Evolutionary conservation across 2,113 vertebrate genomes (phyloP), one percentile per base, ranked within the genome.

Genomic region (Aptenodytes patagonicus): DNA sequence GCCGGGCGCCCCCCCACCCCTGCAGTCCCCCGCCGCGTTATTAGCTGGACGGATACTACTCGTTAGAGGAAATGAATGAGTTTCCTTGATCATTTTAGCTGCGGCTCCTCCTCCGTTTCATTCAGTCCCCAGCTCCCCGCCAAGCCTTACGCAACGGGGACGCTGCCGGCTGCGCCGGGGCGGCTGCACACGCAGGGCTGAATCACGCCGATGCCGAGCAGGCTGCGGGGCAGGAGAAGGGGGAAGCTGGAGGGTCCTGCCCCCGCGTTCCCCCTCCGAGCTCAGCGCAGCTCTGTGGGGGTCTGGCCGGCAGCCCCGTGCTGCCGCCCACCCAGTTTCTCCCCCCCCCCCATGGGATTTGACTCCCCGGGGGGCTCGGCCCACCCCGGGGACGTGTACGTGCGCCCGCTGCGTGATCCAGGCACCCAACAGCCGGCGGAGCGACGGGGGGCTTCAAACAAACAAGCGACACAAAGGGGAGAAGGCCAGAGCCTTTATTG

Each of bases 81-180:
- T 3, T 82, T 31, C 79, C 93, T 66, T 6, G 46, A 31, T 66
- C 16, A 1, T 58, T 68, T 54, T 25, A 3, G 6, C 70, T 36
- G 79, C 51, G 7, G 96, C 95, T 93, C 91, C 93, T 95, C 96
- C 96, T 88, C 89, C 28, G 51, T 32, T 91, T 40, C 93, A 75
- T 92, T 95, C 85, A 90, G 61, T 6, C 40, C 71, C 34, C 82
- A 60, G 93, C 85, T 90, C 93, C 95, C 91, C 19, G 61, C 84
- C 54, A 1, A 47, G 83, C 88, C 79, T 78, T 40, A 88, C 89
- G 51, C 92, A 87, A 68, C 70, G 22, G 96, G 84, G 90, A 62
- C 6, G 78, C 77, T 38, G 91, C 84, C 13, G n/a, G 55, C 52
- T 29, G 28, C 28, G 52, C 52, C 9, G 52, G 52, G 52, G 52